Evolutionary conservation across 2,113 vertebrate genomes (phyloP).

Genomic region (Elaphurus davidianus): DNA sequence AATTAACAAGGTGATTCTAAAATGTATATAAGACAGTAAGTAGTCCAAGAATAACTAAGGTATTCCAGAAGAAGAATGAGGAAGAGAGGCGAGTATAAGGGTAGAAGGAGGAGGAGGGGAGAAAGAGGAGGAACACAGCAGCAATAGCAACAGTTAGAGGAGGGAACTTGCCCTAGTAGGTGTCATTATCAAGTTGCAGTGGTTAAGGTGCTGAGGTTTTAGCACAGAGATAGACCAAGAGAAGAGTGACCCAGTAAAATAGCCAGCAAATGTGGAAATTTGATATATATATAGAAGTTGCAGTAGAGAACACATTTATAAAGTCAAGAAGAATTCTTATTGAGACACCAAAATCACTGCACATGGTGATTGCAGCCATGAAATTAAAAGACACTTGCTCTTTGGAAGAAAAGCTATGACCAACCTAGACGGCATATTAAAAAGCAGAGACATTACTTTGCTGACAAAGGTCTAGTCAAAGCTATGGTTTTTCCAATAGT

Average conservation of each 20-base stretch:
- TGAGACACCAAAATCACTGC: not conserved
- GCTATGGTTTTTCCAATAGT: not conserved
- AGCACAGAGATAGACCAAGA: not conserved
- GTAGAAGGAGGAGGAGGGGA: not conserved
- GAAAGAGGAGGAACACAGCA: not conserved
- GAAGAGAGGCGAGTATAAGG: not conserved
- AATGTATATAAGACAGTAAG: not conserved
- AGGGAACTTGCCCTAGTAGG: not conserved
- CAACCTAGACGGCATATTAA: not conserved
- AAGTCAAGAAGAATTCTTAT: not conserved
- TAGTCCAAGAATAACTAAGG: not conserved
- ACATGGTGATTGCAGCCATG: not conserved
- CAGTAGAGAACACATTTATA: not conserved
- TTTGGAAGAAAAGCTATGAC: not conserved
- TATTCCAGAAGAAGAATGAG: not conserved
- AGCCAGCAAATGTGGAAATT: not conserved
- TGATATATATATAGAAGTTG: not conserved
- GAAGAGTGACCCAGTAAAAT: not conserved
- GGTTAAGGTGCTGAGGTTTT: not conserved
- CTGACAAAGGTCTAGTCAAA: not conserved
- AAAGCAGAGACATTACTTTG: not conserved
- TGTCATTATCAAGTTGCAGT: not conserved
- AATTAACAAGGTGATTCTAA: not conserved
- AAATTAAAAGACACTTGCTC: not conserved
- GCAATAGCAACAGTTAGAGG: not conserved